Evolutionary conservation across 2,888 invertebrate genomes (phyloP).

Genomic region (Odontocolon sp.): DNA sequence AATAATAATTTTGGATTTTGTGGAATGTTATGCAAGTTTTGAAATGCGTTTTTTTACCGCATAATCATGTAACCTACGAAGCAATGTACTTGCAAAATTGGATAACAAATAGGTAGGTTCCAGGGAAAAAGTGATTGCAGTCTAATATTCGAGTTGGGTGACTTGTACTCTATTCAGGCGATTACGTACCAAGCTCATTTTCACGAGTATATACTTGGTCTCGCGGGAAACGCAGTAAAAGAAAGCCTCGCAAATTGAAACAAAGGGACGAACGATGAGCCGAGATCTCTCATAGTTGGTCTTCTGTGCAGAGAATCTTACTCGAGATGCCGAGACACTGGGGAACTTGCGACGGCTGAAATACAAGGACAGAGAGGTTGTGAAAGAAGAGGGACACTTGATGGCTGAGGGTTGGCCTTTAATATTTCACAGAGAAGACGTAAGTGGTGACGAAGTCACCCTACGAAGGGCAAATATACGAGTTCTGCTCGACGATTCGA

Average conservation of each 20-base stretch:
- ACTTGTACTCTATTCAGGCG: neutral
- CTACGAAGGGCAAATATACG: constrained; percentile 51
- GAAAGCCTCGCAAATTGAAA: constrained; percentile 42
- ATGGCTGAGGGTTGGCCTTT: constrained; percentile 31
- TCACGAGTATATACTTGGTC: constrained; percentile 1
- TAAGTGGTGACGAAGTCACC: constrained; percentile 56
- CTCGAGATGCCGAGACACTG: constrained; percentile 12
- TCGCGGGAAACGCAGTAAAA: neutral
- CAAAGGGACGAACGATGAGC: constrained; percentile 47
- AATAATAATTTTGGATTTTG: no score
- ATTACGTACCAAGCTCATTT: constrained; percentile 5
- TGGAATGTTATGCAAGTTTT: no score
- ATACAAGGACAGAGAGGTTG: constrained; percentile 26
- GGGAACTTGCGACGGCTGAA: neutral
- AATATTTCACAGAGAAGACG: constrained; percentile 40
- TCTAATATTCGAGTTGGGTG: neutral
- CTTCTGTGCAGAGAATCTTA: constrained; percentile 1
- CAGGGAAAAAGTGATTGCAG: no score
- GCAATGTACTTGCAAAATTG: no score
- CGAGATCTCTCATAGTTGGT: constrained; percentile 10
- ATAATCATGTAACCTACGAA: no score
- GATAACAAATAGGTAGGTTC: no score
- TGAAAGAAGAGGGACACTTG: constrained; percentile 40
- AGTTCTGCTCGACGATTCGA: constrained; percentile 9
- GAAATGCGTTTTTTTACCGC: no score